These are phyloP conservation scores for Cisticola juncidis DNA, from an alignment of 2,113 vertebrate species.

Conservation along the genomic window DNA sequence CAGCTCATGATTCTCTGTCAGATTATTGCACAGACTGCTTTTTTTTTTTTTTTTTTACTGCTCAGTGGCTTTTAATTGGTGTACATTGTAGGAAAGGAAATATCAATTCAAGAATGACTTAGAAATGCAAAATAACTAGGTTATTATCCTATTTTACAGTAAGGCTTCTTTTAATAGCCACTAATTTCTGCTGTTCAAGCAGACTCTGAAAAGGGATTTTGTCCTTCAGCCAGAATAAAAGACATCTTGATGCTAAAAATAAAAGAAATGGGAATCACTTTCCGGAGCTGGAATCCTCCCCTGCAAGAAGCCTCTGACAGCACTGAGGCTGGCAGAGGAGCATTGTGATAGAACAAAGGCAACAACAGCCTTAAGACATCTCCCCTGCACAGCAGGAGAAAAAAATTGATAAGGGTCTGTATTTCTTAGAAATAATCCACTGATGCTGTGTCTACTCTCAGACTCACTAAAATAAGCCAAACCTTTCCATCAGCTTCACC, in stretches of 20 bases:
- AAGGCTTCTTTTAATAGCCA: slow-evolving; percentile 60
- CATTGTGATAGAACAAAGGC: slow-evolving; percentile 16
- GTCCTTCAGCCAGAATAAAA: slow-evolving; percentile 68
- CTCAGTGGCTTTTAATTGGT: slow-evolving; percentile 37
- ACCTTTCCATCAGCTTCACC: neutral
- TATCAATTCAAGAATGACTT: slow-evolving; percentile 39
- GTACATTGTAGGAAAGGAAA: neutral
- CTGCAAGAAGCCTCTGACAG: slow-evolving; percentile 48
- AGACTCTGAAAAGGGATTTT: slow-evolving; percentile 52
- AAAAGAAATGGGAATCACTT: slow-evolving; percentile 61
- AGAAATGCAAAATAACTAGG: slow-evolving; percentile 54
- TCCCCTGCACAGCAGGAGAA: slow-evolving; percentile 13
- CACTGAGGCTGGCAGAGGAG: neutral
- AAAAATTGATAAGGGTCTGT: slow-evolving; percentile 20
- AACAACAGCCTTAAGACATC: slow-evolving; percentile 17
- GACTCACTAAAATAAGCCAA: neutral
- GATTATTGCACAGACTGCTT: slow-evolving; percentile 33
- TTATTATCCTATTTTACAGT: slow-evolving; percentile 62
- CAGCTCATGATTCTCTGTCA: slow-evolving; percentile 2
- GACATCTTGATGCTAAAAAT: slow-evolving; percentile 68
- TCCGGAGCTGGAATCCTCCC: slow-evolving; percentile 54
- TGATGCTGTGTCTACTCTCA: neutral
- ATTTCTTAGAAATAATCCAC: neutral
- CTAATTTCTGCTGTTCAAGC: slow-evolving; percentile 63
- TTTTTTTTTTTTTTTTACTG: slow-evolving; percentile 26